Evolutionary conservation across 2,888 invertebrate species (phyloP).

Genomic region (Conistra vaccinii): DNA sequence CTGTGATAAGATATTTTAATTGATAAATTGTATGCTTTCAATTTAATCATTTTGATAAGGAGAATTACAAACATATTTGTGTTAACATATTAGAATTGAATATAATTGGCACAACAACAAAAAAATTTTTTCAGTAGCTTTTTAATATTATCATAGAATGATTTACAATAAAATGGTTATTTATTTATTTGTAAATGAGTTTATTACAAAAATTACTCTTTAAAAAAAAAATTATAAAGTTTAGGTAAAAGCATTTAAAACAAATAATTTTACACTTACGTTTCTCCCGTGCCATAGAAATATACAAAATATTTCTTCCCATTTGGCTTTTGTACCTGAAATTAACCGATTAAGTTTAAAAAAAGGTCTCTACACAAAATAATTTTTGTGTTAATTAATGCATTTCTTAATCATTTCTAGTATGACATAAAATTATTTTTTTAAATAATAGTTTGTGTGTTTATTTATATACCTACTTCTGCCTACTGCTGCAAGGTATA

Average conservation of each 20-base stretch:
- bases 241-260: background rate
- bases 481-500: no score
- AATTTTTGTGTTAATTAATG: background rate
- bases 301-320: slow-evolving; percentile 96
- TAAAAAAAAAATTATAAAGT: background rate
- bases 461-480: background rate
- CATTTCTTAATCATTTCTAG: background rate
- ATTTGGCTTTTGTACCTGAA: slow-evolving; percentile 92
- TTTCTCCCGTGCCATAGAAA: slow-evolving; percentile 98
- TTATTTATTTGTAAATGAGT: no score
- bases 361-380: no score
- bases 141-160: background rate
- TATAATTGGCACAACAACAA: background rate
- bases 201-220: no score
- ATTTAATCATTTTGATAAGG: slow-evolving; percentile 14
- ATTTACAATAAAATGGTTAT: background rate
- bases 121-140: background rate
- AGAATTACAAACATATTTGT: background rate
- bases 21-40: slow-evolving; percentile 6
- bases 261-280: slow-evolving; percentile 91
- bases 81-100: no score
- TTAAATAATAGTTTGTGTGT: background rate
- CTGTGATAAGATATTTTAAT: slow-evolving; percentile 17
- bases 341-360: slow-evolving; percentile 56
- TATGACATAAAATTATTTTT: background rate